phyloP scores from a whole-genome alignment of 2,888 invertebrate genomes.

The Ypsolopha sequella region DNA sequence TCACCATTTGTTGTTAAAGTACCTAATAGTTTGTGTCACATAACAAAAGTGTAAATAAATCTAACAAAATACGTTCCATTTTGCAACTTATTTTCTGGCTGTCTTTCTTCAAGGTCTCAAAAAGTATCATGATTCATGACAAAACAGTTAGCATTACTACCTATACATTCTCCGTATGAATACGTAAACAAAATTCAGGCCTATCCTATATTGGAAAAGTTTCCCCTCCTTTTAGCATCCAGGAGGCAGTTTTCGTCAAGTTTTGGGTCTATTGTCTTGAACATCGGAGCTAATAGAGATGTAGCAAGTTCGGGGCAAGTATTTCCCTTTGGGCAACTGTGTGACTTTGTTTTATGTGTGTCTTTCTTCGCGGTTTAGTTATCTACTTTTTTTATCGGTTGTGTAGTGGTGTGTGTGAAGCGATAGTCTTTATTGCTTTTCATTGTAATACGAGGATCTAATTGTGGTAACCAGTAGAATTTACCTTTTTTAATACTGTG shows the following conservation, averaged over 20 bases:
- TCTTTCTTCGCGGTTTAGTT: not conserved
- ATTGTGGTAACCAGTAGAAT: too few relatives aligned
- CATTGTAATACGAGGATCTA: too few relatives aligned
- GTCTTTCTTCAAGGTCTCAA: too few relatives aligned
- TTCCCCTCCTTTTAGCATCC: not conserved
- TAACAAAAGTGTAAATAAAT: too few relatives aligned
- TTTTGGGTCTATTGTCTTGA: conserved; percentile 2
- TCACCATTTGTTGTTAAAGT: too few relatives aligned
- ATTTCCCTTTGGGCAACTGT: not conserved
- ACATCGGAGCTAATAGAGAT: not conserved
- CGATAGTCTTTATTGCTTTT: too few relatives aligned
- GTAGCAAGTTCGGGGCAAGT: not conserved
- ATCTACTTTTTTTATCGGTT: not conserved
- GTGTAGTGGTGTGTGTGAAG: not conserved
- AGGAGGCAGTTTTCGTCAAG: not conserved
- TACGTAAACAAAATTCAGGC: not conserved
- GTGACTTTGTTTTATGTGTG: not conserved
- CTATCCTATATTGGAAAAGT: conserved; percentile 2
- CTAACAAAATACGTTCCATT: too few relatives aligned
- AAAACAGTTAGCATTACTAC: too few relatives aligned
- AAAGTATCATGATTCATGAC: too few relatives aligned
- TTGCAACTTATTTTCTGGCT: too few relatives aligned
- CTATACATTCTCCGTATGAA: not conserved
- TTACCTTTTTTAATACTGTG: too few relatives aligned
- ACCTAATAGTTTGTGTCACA: too few relatives aligned